A percentile compares a stretch with the other conserved stretches of the same genome.
Conservation (phyloP, 2,113 vertebrate genomes). For the Stigmatopora nigra region DNA sequence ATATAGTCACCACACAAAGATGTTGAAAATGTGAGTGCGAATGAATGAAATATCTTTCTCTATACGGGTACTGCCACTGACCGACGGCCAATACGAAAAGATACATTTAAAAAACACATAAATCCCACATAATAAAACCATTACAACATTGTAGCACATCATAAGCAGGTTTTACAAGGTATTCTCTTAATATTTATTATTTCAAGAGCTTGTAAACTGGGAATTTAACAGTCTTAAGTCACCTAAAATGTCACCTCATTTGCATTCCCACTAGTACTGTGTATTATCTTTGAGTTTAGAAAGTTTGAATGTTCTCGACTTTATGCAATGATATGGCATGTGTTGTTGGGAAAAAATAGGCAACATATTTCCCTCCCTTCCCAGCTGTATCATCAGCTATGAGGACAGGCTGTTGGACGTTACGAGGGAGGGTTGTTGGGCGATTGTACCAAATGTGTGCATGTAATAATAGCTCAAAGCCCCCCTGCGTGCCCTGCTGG, state of each 20-base stretch:
- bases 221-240: neutral
- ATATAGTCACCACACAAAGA: too few relatives aligned
- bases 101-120: neutral
- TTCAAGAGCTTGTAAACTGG: neutral
- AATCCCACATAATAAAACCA: neutral
- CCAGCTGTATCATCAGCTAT: conserved; percentile 61
- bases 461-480: conserved; percentile 55
- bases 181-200: neutral
- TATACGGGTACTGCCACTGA: too few relatives aligned
- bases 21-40: too few relatives aligned
- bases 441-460: conserved; percentile 44
- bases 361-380: conserved; percentile 15
- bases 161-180: neutral
- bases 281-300: neutral
- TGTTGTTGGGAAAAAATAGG: neutral
- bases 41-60: too few relatives aligned
- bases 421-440: conserved; percentile 12
- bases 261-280: neutral
- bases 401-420: conserved; percentile 15
- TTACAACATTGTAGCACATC: neutral
- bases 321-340: neutral
- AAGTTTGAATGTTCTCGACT: neutral
- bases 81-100: neutral
- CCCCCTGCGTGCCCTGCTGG: conserved; percentile 40
- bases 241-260: neutral